Base-by-base conservation (phyloP, 2,113 vertebrate species). In the Pongo abelii region DNA sequence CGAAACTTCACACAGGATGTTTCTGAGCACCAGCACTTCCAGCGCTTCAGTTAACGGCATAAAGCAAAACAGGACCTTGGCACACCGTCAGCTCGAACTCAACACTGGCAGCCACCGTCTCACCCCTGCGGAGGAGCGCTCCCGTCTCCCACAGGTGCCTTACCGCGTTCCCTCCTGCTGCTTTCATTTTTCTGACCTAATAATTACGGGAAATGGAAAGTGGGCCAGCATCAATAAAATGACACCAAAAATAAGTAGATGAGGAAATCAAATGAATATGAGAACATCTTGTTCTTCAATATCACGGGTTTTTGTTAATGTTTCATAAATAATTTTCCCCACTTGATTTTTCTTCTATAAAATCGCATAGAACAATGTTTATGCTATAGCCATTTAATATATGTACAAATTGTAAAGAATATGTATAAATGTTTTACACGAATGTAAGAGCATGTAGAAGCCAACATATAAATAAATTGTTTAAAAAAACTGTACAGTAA, bases 351-450 rank as follows among this genome's bases (percentile, higher is more conserved):
- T 95, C 3, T 98, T 98, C 98, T 98, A 96, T 97, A 97, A 98
- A 98, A 98, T 98, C 98, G 98, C 97, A 88, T 97, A 98, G 93
- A 0, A 27, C 97, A 97, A 94, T 98, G 98, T 98, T 99, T 98
- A 98, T 96, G 98, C 98, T 98, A 98, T 96, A 99, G 97, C 97
- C 98, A 97, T 98, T 99, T 98, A 98, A 99, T 99, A 97, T 97
- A 98, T 99, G 99, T 99, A 99, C 98, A 99, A 98, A 99, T 98
- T 99, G 99, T 99, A 99, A 99, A 99, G 98, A 99, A 98, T 98
- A 97, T 99, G 98, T 99, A 99, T 98, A 99, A 99, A 99, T 98
- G 98, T 99, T 99, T 99, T 99, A 98, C 98, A 99, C 98, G 98
- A 98, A 99, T 98, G 96, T 98, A 98, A 98, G 96, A 98, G 98